Base-by-base conservation (phyloP, 1,140 invertebrate genomes). In the Pachypeltis micranthus region DNA sequence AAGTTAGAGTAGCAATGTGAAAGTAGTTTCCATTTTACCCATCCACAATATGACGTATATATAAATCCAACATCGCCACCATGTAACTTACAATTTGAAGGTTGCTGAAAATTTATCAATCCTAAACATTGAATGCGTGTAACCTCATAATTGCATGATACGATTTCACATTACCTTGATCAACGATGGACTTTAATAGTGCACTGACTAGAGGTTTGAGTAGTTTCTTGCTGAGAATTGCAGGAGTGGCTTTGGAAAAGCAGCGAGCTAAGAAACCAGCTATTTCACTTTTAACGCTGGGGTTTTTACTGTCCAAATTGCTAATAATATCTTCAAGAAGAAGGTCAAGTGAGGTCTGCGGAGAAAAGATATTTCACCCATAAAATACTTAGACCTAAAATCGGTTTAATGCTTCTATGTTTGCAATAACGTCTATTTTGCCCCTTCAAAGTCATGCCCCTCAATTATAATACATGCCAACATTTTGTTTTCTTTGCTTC, bases 281-380 rank as follows among this genome's bases (percentile, higher is more conserved):
- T 1, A 91, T 94, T 78, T 98, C 95, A 0, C 90, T 82, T 75
- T 96, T 96, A 0, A 98, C 91, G 12, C 83, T 83, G 0, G 95
- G 96, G 78, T 97, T 98, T 76, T 98, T 98, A 74, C 95, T 96
- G 26, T 88, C 87, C 39, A 99, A 79, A 0, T 91, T 86, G 65
- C 86, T 86, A 0, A 90, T 67, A 19, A 86, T 76, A 69, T 94
- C 90, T 73, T 98, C 94, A 67, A 87, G 80, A 68, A 98, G 88
- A 0, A 83, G 77, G 77, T 98, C 96, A 2, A 98, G 77, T 63
- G 78, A 88, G 28, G 88, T 90, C 85, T 91, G 74, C 58, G 76
- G 73, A 63, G 28, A 51, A 51, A 16, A 7, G 4, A 16, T 4
- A 51, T 16, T 51, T 10, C 12, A 16, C 31, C 16, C 31, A 39